Percentiles rank a stretch among this genome's conserved stretches.
phyloP scores from a whole-genome alignment of 2,888 invertebrate species.

The Cerastis rubricosa region DNA sequence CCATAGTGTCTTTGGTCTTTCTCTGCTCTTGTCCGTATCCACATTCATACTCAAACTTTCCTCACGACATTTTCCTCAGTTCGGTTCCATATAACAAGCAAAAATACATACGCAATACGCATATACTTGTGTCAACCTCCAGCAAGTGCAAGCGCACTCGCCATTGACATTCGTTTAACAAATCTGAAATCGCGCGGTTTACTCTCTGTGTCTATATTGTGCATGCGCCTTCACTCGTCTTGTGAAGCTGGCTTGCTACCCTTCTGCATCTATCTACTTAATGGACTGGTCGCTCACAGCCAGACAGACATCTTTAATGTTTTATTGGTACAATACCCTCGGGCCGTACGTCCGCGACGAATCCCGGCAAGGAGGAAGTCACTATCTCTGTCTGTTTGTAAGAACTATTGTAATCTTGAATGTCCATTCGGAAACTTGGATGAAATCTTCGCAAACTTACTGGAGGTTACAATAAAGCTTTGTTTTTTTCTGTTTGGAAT shows the following conservation, averaged over 20 bases:
- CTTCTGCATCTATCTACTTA: conserved; percentile 15
- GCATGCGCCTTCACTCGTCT: background rate
- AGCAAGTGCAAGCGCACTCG: background rate
- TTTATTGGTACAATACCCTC: conserved; percentile 71
- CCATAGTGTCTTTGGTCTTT: too few species aligned
- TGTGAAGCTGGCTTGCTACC: conserved; percentile 6
- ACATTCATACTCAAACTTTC: too few species aligned
- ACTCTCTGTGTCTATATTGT: background rate
- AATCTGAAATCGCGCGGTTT: too few species aligned
- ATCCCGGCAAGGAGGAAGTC: conserved; percentile 53
- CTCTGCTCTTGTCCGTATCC: too few species aligned
- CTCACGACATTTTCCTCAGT: too few species aligned
- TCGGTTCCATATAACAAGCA: background rate
- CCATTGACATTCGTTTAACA: background rate
- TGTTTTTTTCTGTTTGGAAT: background rate
- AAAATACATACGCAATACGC: background rate
- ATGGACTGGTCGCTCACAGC: conserved; percentile 36
- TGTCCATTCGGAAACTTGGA: conserved; percentile 12
- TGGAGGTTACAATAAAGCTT: background rate
- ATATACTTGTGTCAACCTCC: too few species aligned
- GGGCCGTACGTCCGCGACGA: conserved; percentile 36
- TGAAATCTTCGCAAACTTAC: background rate
- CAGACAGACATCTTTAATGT: conserved; percentile 68
- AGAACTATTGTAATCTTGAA: conserved; percentile 42
- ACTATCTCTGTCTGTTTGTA: conserved; percentile 44